phyloP scores from a whole-genome alignment of 2,888 invertebrate genomes.

The Tuberolachnus salignus region DNA sequence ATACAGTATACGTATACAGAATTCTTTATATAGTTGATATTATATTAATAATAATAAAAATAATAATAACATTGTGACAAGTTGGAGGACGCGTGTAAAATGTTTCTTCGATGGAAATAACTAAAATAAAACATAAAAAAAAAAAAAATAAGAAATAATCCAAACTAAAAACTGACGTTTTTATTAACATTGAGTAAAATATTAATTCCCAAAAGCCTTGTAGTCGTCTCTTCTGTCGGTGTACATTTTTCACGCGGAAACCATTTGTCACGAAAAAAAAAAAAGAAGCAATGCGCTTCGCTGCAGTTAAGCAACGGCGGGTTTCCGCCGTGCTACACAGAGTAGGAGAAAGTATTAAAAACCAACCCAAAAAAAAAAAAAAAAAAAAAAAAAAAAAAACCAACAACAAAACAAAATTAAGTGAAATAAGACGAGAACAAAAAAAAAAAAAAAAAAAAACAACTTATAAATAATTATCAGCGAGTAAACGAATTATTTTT shows the following conservation, averaged over 20 bases:
- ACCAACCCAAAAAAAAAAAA: neutral
- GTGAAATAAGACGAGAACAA: slow-evolving; percentile 18
- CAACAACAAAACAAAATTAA: slow-evolving; percentile 16
- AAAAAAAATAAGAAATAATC: slow-evolving; percentile 10
- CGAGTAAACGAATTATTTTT: slow-evolving; percentile 24
- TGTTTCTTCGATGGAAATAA: neutral
- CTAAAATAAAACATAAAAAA: neutral
- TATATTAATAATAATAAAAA: no score
- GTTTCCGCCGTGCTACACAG: neutral
- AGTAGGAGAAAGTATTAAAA: no score
- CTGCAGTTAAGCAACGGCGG: neutral
- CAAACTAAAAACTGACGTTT: slow-evolving; percentile 28
- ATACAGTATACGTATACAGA: no score
- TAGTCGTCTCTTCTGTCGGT: neutral
- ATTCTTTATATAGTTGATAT: no score
- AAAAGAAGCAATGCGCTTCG: slow-evolving; percentile 5
- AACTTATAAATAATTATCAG: slow-evolving; percentile 40
- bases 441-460: neutral
- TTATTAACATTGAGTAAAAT: slow-evolving; percentile 18
- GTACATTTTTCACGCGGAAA: slow-evolving; percentile 44
- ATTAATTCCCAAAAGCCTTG: slow-evolving; percentile 24
- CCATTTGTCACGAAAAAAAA: slow-evolving; percentile 37
- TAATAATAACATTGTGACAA: no score
- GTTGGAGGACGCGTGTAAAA: neutral
- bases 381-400: neutral